phyloP scores from a whole-genome alignment of 2,113 vertebrate species.

The Etheostoma spectabile region DNA sequence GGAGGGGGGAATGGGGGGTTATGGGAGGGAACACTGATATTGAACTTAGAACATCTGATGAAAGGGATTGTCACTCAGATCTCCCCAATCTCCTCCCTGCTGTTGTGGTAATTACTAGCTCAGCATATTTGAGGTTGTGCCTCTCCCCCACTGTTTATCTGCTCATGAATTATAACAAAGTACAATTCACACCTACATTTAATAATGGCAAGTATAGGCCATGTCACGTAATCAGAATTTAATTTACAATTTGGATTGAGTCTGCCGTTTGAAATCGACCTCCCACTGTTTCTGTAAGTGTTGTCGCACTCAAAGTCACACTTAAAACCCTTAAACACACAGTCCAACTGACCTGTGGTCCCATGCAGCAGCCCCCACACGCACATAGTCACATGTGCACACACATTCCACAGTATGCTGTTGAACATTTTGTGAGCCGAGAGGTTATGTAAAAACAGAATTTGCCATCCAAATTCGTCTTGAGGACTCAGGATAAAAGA shows the following conservation, averaged over 20 bases:
- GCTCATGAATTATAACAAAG: constrained; percentile 25
- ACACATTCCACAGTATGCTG: constrained; percentile 66
- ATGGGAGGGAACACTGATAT: constrained; percentile 61
- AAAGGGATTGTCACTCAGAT: constrained; percentile 74
- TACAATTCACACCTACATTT: constrained; percentile 15
- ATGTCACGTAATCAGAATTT: background rate
- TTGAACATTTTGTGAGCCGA: constrained; percentile 57
- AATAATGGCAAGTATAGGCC: background rate
- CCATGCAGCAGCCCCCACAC: constrained; percentile 52
- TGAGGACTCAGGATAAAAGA: background rate
- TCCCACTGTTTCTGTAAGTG: constrained; percentile 26
- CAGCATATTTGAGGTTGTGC: constrained; percentile 61
- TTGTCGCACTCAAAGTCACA: constrained; percentile 33
- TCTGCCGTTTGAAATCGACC: background rate
- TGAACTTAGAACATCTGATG: constrained; percentile 82
- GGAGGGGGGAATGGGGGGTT: background rate
- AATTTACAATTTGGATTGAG: background rate
- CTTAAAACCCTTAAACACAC: constrained; percentile 42
- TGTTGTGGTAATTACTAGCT: constrained; percentile 72
- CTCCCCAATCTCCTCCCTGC: constrained; percentile 65
- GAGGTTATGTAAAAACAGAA: constrained; percentile 51
- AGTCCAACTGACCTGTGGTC: constrained; percentile 41
- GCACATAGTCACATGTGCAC: constrained; percentile 55
- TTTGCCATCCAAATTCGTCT: constrained; percentile 8
- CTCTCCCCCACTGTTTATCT: constrained; percentile 17